Evolutionary conservation across 2,888 invertebrate genomes (phyloP).

Genomic region (Drosophila tripunctata): DNA sequence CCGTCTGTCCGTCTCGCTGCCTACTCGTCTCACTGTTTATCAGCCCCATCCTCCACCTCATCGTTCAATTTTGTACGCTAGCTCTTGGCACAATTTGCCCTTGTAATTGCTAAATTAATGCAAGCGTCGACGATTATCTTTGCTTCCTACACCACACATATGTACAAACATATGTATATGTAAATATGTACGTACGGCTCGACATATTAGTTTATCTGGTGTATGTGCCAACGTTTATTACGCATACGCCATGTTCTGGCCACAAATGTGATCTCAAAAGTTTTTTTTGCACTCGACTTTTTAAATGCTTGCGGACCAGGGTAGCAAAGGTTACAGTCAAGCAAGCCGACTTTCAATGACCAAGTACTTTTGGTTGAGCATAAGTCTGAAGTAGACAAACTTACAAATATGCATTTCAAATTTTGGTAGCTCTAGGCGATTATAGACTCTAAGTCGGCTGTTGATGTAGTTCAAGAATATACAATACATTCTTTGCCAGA

Average conservation of each 20-base stretch:
- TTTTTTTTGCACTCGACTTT: neutral
- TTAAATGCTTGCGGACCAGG: neutral
- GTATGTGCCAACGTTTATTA: neutral
- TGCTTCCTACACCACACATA: conserved; percentile 32
- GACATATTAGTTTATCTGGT: conserved; percentile 35
- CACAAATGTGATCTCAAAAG: neutral
- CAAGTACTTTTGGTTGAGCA: no score
- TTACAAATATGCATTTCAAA: no score
- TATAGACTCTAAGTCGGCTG: no score
- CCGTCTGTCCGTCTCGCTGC: neutral
- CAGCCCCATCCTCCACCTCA: neutral
- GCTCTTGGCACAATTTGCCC: conserved; percentile 48
- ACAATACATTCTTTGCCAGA: no score
- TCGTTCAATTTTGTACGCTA: conserved; percentile 6
- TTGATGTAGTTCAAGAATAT: no score
- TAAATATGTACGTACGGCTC: no score
- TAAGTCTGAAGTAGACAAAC: no score
- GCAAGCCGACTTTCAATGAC: no score
- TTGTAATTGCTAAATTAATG: conserved; percentile 74
- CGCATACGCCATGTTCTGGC: conserved; percentile 2
- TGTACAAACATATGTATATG: no score
- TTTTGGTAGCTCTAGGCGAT: no score
- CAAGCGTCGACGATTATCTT: conserved; percentile 57
- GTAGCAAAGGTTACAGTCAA: no score
- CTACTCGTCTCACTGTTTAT: neutral